These are phyloP conservation scores for Xenops minutus DNA, from an alignment of 2,797 vertebrate genomes.

Conservation along the genomic window DNA sequence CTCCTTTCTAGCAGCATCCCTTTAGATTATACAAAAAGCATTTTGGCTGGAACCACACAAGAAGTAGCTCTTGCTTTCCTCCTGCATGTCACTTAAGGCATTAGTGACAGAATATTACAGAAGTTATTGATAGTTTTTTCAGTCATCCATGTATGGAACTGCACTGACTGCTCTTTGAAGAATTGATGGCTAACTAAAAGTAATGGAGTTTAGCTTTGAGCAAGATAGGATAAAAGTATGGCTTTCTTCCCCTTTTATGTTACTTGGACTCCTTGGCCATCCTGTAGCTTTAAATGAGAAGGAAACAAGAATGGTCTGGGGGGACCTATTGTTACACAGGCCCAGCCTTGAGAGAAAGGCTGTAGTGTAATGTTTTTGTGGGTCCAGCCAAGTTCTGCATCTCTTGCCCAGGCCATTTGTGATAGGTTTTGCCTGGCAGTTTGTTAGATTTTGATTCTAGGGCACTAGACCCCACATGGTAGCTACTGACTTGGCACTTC, in stretches of 20 bases:
- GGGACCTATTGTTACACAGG: neutral
- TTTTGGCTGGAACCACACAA: neutral
- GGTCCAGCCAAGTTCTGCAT: neutral
- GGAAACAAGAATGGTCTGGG: neutral
- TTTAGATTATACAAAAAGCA: neutral
- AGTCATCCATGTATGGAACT: neutral
- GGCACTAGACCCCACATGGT: fast-evolving
- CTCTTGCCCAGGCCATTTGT: neutral
- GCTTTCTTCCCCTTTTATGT: neutral
- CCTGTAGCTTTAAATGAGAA: neutral
- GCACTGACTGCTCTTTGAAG: neutral
- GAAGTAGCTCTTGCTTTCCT: neutral
- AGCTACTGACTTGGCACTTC: neutral
- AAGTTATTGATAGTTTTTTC: neutral
- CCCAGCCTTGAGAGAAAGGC: neutral
- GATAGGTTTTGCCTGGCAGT: neutral
- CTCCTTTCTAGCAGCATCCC: neutral
- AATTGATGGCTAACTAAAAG: neutral
- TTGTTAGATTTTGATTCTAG: neutral
- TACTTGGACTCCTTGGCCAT: neutral
- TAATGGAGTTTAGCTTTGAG: neutral
- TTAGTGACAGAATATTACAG: neutral
- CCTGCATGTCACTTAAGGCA: neutral
- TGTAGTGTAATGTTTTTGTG: neutral
- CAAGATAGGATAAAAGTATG: neutral